Conservation (phyloP, 53 echinoderm and acorn worm species). For the Crossaster papposus region DNA sequence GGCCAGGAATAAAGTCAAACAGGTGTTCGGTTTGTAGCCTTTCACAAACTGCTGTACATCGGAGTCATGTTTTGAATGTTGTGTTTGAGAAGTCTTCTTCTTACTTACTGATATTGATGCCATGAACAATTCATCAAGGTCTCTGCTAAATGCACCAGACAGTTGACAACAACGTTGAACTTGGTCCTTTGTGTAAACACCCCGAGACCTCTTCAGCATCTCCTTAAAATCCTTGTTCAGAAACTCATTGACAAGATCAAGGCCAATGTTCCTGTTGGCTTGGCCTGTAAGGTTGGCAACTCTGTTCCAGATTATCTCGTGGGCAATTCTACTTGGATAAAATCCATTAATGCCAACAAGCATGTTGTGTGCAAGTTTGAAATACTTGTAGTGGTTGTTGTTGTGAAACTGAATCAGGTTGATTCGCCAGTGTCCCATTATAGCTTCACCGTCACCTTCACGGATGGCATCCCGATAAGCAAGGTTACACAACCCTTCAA, state of each 20-base stretch:
- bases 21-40: slow-evolving; percentile 29
- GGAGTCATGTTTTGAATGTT: background rate
- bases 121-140: slow-evolving; percentile 12
- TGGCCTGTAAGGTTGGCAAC: slow-evolving; percentile 51
- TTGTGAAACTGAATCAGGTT: slow-evolving; percentile 47
- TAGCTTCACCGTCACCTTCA: slow-evolving; percentile 57
- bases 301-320: slow-evolving; percentile 41
- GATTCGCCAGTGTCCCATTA: slow-evolving; percentile 51
- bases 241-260: slow-evolving; percentile 42
- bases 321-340: slow-evolving; percentile 14
- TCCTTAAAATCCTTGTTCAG: slow-evolving; percentile 41
- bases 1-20: slow-evolving; percentile 51
- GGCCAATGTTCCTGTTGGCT: slow-evolving; percentile 40
- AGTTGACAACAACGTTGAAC: slow-evolving; percentile 23
- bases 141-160: slow-evolving; percentile 37
- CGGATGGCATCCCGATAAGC: slow-evolving; percentile 38
- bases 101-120: background rate
- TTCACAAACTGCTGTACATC: slow-evolving; percentile 18
- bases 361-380: slow-evolving; percentile 7
- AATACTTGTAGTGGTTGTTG: slow-evolving; percentile 4
- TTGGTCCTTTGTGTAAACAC: slow-evolving; percentile 20
- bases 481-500: slow-evolving; percentile 37
- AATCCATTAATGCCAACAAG: slow-evolving; percentile 11
- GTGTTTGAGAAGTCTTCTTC: background rate
- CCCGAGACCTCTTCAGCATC: slow-evolving; percentile 22